A percentile compares a stretch with the other conserved stretches of the same genome.
phyloP scores from a whole-genome alignment of 2,888 invertebrate genomes.

The Trachelus tabidus region DNA sequence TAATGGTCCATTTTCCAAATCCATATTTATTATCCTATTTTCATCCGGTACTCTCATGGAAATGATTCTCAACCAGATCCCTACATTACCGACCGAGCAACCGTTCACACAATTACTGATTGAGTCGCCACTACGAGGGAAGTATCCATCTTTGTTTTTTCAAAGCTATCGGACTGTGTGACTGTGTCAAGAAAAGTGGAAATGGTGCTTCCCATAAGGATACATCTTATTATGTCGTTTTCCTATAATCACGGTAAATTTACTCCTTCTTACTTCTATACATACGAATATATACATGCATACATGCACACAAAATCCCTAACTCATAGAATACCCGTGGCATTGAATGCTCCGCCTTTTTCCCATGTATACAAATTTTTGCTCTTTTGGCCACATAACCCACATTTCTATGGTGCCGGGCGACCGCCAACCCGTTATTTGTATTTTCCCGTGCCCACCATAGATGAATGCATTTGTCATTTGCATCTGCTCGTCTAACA shows the following conservation, averaged over 20 bases:
- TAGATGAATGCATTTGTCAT: conserved; percentile 38
- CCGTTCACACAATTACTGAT: neutral
- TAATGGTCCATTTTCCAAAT: conserved; percentile 14
- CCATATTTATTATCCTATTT: conserved; percentile 27
- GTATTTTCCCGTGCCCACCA: conserved; percentile 43
- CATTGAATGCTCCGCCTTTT: conserved; percentile 47
- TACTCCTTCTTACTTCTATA: conserved; percentile 30
- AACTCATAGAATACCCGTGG: neutral
- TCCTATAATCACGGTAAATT: conserved; percentile 57
- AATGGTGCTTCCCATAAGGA: neutral
- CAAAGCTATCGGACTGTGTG: neutral
- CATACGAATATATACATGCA: neutral
- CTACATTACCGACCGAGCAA: neutral
- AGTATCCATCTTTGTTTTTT: neutral
- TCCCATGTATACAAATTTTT: conserved; percentile 62
- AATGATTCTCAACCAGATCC: neutral
- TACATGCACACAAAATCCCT: neutral
- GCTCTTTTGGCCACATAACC: conserved; percentile 63
- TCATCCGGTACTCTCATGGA: conserved; percentile 5
- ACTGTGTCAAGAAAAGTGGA: neutral
- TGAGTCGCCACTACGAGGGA: neutral
- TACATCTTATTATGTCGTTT: conserved; percentile 44
- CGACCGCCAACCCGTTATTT: conserved; percentile 63
- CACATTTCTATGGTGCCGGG: conserved; percentile 59
- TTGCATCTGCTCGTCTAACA: conserved; percentile 49